phyloP scores from a whole-genome alignment of 1,140 invertebrate species.

The Drosophila parvula region DNA sequence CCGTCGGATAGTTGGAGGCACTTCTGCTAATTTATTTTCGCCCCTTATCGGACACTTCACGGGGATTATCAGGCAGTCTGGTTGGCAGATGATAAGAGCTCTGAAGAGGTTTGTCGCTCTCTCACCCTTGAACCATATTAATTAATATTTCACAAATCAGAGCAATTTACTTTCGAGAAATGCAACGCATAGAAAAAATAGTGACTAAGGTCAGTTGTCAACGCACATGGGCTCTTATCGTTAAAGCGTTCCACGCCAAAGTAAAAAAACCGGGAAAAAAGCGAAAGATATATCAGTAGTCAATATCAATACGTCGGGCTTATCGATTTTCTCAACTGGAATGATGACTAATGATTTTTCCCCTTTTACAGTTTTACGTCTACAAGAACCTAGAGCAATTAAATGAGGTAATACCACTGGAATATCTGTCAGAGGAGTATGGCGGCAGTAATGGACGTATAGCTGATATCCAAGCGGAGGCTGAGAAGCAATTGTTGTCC shows the following conservation, averaged over 20 bases:
- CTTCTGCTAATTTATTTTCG: slow-evolving; percentile 33
- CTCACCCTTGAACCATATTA: slow-evolving; percentile 36
- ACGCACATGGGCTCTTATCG: slow-evolving; percentile 5
- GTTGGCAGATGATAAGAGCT: slow-evolving; percentile 18
- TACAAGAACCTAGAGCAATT: slow-evolving; percentile 85
- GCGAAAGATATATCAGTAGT: slow-evolving; percentile 7
- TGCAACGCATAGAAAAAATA: not conserved
- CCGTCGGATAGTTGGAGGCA: slow-evolving; percentile 1
- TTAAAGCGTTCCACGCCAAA: slow-evolving; percentile 1
- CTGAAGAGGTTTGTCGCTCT: slow-evolving; percentile 2
- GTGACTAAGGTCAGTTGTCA: slow-evolving; percentile 40
- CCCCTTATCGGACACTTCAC: slow-evolving; percentile 37
- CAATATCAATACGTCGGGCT: not conserved
- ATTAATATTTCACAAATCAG: slow-evolving; percentile 32
- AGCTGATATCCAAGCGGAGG: slow-evolving; percentile 84
- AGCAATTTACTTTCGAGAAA: slow-evolving; percentile 12
- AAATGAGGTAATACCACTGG: slow-evolving; percentile 83
- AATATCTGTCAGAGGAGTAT: slow-evolving; percentile 86
- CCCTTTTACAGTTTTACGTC: slow-evolving; percentile 76
- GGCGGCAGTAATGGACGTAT: slow-evolving; percentile 85
- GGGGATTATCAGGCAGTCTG: slow-evolving; percentile 34
- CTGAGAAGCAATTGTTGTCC: slow-evolving; percentile 84
- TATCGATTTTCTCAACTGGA: not conserved
- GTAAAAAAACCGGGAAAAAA: not conserved
- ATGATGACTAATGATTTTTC: not conserved